phyloP scores from a whole-genome alignment of 1,140 invertebrate genomes.

The Caenorhabditis elegans region WBcel235 BX284604.4:871501-872000 shows the following conservation, averaged over 20 bases:
- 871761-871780: too few species aligned
- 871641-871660: slow-evolving; percentile 40
- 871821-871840: neutral
- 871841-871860: slow-evolving; percentile 35
- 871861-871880: slow-evolving; percentile 26
- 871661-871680: slow-evolving; percentile 20
- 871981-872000: too few species aligned
- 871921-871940: slow-evolving; percentile 31
- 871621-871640: slow-evolving; percentile 39
- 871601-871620: slow-evolving; percentile 42
- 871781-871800: neutral
- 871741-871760: neutral
- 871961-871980: too few species aligned
- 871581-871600: slow-evolving; percentile 46
- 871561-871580: slow-evolving; percentile 38
- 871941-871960: slow-evolving; percentile 37
- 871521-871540: too few species aligned
- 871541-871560: too few species aligned
- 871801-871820: neutral
- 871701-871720: slow-evolving; percentile 14
- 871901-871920: slow-evolving; percentile 37
- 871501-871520: too few species aligned
- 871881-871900: slow-evolving; percentile 34
- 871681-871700: slow-evolving; percentile 44
- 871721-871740: neutral